Evolutionary conservation across 2,113 vertebrate genomes (phyloP), one percentile per base, ranked within the genome.

Genomic region (Siphamia tubifer): DNA sequence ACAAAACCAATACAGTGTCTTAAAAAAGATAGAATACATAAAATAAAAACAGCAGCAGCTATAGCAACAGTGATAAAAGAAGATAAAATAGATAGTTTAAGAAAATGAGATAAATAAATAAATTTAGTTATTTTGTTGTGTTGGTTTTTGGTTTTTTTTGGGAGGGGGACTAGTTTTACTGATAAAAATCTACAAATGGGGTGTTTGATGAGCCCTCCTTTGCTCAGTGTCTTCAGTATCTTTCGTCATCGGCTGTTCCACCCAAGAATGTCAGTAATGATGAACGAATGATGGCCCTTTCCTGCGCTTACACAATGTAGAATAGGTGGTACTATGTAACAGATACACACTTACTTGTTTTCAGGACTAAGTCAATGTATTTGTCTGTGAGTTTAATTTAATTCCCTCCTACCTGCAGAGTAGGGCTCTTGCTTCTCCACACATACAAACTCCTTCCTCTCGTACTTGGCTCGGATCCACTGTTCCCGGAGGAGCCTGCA

Each of bases 401-500:
- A 47, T 16, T 28, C 1, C 40, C 32, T 71, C 39, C 76, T 87
- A 98, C 96, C 96, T 94, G 96, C 93, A 0, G 95, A 96, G 82
- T 98, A 98, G 13, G 96, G 94, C 74, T 98, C 96, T 81, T 98
- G 96, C 83, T 79, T 93, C 74, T 96, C 95, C 1, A 91, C 92
- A 58, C 79, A 83, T 57, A 93, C 72, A 77, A 98, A 98, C 66
- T 98, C 96, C 70, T 93, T 93, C 24, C 96, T 92, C 66, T 98
- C 95, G 0, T 98, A 98, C 72, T 95, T 95, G 87, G 96, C 96
- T 72, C 94, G 92, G 79, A 98, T 95, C 96, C 96, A 98, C 79
- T 98, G 96, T 48, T 98, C 96, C 30, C 93, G 88, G 31, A 98
- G 92, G 47, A 97, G 88, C 49, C 96, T 98, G 90, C 2, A 74